phyloP scores from a whole-genome alignment of 2,888 invertebrate species.

The Lithodes maja region DNA sequence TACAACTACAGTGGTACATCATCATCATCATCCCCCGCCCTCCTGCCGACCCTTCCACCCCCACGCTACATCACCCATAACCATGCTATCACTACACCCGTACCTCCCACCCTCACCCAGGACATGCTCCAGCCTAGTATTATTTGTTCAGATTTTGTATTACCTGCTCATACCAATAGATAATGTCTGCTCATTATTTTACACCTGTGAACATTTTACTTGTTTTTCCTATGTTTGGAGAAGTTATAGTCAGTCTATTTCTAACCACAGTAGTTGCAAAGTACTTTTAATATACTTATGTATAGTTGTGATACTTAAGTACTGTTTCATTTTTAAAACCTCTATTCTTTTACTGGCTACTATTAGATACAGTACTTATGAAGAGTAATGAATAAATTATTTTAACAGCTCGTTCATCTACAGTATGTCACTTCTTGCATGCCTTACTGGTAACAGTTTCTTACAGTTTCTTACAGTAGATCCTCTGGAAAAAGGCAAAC shows the following conservation, averaged over 20 bases:
- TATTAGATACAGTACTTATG: too few relatives aligned
- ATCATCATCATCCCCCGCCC: slow-evolving; percentile 36
- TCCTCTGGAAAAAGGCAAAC: too few relatives aligned
- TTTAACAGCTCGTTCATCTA: too few relatives aligned
- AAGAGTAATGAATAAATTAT: too few relatives aligned
- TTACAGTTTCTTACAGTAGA: too few relatives aligned
- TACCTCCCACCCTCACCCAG: slow-evolving; percentile 6
- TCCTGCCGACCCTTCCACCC: slow-evolving; percentile 42
- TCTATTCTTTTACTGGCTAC: too few relatives aligned
- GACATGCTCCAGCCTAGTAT: slow-evolving; percentile 50
- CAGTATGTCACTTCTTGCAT: too few relatives aligned
- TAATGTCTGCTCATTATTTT: neutral
- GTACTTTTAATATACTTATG: neutral
- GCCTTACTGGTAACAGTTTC: too few relatives aligned
- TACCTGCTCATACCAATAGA: slow-evolving; percentile 51
- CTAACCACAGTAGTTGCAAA: too few relatives aligned
- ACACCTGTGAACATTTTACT: neutral
- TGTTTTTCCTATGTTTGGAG: too few relatives aligned
- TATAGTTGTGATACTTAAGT: neutral
- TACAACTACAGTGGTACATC: slow-evolving; percentile 33
- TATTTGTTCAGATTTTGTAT: slow-evolving; percentile 51
- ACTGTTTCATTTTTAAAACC: neutral
- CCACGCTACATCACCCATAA: slow-evolving; percentile 45
- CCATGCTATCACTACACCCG: slow-evolving; percentile 21
- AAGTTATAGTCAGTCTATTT: too few relatives aligned